Evolutionary conservation across 2,797 vertebrate species (phyloP), one percentile per base, ranked within the genome.

Genomic region (Rhinophrynus dorsalis): DNA sequence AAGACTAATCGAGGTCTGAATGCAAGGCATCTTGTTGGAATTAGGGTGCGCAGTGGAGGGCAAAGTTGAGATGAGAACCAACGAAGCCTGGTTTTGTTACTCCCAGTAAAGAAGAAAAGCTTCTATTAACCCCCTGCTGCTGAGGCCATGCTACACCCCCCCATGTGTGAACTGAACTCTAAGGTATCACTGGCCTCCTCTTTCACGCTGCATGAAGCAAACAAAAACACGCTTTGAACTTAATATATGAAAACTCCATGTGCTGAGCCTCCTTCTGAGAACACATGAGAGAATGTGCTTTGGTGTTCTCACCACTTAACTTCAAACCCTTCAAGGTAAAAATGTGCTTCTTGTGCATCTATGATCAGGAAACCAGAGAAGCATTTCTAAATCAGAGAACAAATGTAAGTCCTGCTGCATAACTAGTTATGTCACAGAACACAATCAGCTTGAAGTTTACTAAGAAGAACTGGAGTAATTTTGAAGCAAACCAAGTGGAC

Each of bases 81-180:
- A n/a, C n/a, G n/a, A n/a, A n/a, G n/a, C n/a, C n/a, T n/a, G n/a
- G 72, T 65, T 76, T 44, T 61, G 52, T 67, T 76, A 76, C 79
- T 77, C 69, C 73, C 76, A 76, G 68, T 69, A 63, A 20, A 78
- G 77, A 67, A 82, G 78, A 81, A 80, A 78, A 80, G 71, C n/a
- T 74, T 78, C 80, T 44, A 78, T 80, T 78, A 80, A 78, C 67
- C 76, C 67, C 84, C 83, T 26, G 75, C 81, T 82, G 82, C 30
- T 83, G 10, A 38, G 74, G 72, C 59, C 62, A 66, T 74, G 57
- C 60, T 54, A 72, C 75, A 74, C 76, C 80, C 67, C 17, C 47
- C 65, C 77, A 62, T 37, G 66, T 61, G 75, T 67, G 78, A 71
- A 74, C 74, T 63, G 8, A 54, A 44, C 68, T 64, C 75, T 74